Percentiles rank a stretch among this genome's conserved stretches.
Evolutionary conservation across 2,113 vertebrate genomes (phyloP).

Genomic region (Pituophis catenifer): DNA sequence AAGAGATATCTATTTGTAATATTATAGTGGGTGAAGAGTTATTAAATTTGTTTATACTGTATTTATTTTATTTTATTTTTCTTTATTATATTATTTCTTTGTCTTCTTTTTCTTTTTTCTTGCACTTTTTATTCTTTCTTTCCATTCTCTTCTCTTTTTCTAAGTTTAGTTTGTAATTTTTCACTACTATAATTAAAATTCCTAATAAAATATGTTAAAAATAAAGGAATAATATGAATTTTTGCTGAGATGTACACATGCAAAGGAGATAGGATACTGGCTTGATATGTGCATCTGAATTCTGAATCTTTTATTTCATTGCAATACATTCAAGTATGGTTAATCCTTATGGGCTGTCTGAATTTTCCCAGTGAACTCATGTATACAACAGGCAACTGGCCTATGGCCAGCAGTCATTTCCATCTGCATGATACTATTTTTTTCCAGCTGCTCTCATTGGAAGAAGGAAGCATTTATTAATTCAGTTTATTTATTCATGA

Average conservation of each 20-base stretch:
- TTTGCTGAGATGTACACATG: neutral
- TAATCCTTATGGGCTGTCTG: neutral
- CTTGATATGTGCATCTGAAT: neutral
- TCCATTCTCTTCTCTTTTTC: neutral
- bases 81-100: neutral
- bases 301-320: neutral
- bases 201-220: neutral
- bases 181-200: neutral
- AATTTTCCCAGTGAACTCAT: neutral
- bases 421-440: neutral
- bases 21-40: neutral
- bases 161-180: neutral
- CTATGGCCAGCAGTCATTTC: neutral
- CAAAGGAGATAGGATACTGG: neutral
- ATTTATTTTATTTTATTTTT: neutral
- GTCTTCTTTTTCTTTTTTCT: neutral
- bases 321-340: neutral
- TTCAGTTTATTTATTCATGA: neutral
- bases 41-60: neutral
- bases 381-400: neutral
- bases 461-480: neutral
- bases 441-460: neutral
- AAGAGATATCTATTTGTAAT: neutral
- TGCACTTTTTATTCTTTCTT: neutral
- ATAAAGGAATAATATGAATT: neutral